A percentile compares a stretch with the other conserved stretches of the same genome.
phyloP scores from a whole-genome alignment of 1,140 invertebrate genomes.

The Druon quercuslanigerum region DNA sequence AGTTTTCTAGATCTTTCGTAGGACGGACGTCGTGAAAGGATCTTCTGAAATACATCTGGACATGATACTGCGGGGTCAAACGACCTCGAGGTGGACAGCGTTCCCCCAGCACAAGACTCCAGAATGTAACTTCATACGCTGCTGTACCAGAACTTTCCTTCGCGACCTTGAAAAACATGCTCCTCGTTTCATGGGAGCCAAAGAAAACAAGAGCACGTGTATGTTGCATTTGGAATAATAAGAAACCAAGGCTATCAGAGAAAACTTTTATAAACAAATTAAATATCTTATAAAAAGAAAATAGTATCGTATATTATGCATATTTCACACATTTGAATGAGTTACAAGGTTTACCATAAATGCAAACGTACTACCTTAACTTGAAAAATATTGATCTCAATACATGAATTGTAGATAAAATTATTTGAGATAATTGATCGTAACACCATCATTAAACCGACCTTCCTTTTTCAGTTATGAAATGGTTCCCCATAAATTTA shows the following conservation, averaged over 20 bases:
- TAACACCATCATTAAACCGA: too few relatives aligned
- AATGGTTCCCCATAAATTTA: neutral
- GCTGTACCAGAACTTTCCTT: conserved; percentile 30
- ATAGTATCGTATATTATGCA: too few relatives aligned
- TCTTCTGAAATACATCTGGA: neutral
- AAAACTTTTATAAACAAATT: too few relatives aligned
- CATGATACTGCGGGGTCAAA: conserved; percentile 5
- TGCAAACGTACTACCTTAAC: too few relatives aligned
- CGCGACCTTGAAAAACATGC: conserved; percentile 46
- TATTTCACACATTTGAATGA: too few relatives aligned
- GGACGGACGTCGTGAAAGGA: neutral
- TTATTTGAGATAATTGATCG: too few relatives aligned
- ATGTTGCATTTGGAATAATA: conserved; percentile 4
- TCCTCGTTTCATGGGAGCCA: conserved; percentile 30
- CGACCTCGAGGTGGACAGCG: conserved; percentile 51
- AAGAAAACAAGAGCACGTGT: conserved; percentile 45
- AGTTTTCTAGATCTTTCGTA: too few relatives aligned
- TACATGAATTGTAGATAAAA: too few relatives aligned
- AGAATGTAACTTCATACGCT: neutral
- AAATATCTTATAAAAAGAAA: too few relatives aligned
- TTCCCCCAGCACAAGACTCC: conserved; percentile 47
- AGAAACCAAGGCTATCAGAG: neutral
- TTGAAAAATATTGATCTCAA: too few relatives aligned
- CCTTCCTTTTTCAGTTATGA: neutral
- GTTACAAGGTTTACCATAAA: too few relatives aligned